Evolutionary conservation across 2,113 vertebrate genomes (phyloP).

Genomic region (Syrmaticus mikado): DNA sequence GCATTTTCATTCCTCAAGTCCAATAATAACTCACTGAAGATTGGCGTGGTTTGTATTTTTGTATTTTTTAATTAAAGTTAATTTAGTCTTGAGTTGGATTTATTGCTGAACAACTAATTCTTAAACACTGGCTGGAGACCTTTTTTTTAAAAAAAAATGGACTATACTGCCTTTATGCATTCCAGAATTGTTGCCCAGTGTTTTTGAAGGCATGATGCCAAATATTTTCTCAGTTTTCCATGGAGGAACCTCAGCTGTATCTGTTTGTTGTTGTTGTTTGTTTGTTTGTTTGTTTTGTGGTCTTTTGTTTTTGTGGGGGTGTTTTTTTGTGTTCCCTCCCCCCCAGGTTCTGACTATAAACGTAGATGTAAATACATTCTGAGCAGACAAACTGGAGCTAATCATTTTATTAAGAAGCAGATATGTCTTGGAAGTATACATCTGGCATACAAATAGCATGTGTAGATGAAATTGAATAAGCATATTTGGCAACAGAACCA

Average conservation of each 20-base stretch:
- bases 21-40: neutral
- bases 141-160: constrained; percentile 25
- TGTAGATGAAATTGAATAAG: constrained; percentile 25
- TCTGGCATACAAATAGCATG: constrained; percentile 36
- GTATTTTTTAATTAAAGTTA: constrained; percentile 63
- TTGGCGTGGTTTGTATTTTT: constrained; percentile 26
- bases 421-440: constrained; percentile 38
- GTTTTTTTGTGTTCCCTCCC: neutral
- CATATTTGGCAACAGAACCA: constrained; percentile 6
- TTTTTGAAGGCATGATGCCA: constrained; percentile 60
- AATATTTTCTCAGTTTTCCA: neutral
- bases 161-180: constrained; percentile 20
- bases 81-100: constrained; percentile 46
- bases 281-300: too few species aligned
- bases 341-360: neutral
- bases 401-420: constrained; percentile 47
- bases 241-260: constrained; percentile 17
- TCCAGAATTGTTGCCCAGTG: constrained; percentile 38
- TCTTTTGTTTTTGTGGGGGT: too few species aligned
- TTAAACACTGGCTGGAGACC: constrained; percentile 20
- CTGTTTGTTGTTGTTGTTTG: neutral
- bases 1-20: neutral
- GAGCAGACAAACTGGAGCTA: constrained; percentile 39
- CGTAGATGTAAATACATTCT: constrained; percentile 5
- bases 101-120: constrained; percentile 45